These are phyloP conservation scores for Idris sp. DNA, from an alignment of 1,140 invertebrate species.

Conservation along the genomic window DNA sequence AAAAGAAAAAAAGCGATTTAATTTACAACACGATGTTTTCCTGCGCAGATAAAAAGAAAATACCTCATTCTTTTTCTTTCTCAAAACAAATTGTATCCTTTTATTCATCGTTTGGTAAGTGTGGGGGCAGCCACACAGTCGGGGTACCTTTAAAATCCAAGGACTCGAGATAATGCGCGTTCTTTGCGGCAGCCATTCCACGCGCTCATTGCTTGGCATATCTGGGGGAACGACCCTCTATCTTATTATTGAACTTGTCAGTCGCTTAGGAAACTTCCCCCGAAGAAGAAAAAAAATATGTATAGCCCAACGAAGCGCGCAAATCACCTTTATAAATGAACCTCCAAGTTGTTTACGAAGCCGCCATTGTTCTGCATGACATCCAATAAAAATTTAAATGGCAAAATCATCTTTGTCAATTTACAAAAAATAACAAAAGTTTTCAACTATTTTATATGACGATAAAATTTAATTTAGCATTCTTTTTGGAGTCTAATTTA, in stretches of 20 bases:
- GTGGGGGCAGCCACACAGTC: constrained; percentile 1
- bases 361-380: too few relatives aligned
- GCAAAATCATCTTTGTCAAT: too few relatives aligned
- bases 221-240: constrained; percentile 55
- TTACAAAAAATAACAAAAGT: too few relatives aligned
- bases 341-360: constrained; percentile 7
- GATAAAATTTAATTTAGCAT: too few relatives aligned
- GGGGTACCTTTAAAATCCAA: constrained; percentile 56
- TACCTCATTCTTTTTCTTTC: constrained; percentile 4
- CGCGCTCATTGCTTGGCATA: constrained; percentile 58
- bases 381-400: too few relatives aligned
- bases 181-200: constrained; percentile 56
- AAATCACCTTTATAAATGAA: constrained; percentile 39
- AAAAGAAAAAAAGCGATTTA: constrained; percentile 42
- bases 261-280: constrained; percentile 37
- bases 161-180: constrained; percentile 63
- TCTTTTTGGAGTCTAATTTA: too few relatives aligned
- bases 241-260: constrained; percentile 61
- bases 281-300: constrained; percentile 36
- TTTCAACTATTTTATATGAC: too few relatives aligned
- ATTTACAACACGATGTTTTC: constrained; percentile 44
- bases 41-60: constrained; percentile 17
- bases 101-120: constrained; percentile 30
- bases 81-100: constrained; percentile 26
- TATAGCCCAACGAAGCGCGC: constrained; percentile 39